A percentile compares a stretch with the other conserved stretches of the same genome.
Evolutionary conservation across 2,888 invertebrate genomes (phyloP).

Genomic region (Netelia melanura): DNA sequence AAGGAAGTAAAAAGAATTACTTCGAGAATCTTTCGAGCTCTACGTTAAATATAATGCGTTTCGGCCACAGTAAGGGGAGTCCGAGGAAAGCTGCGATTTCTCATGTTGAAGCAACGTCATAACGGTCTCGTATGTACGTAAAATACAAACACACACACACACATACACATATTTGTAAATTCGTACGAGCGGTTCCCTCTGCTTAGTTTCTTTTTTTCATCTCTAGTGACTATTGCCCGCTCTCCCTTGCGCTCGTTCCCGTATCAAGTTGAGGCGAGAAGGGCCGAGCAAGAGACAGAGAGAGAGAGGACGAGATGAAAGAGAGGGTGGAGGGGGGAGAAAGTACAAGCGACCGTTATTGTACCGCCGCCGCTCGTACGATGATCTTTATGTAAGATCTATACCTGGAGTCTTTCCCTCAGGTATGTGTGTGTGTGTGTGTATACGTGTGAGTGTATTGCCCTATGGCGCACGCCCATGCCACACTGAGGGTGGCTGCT

Average conservation of each 20-base stretch:
- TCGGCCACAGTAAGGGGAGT: conserved; percentile 43
- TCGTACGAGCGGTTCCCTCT: conserved; percentile 30
- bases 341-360: conserved; percentile 76
- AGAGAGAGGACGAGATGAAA: conserved; percentile 43
- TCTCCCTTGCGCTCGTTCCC: conserved; percentile 36
- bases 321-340: conserved; percentile 48
- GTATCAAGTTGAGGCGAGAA: conserved; percentile 38
- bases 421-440: conserved; percentile 44
- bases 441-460: conserved; percentile 59
- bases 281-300: conserved; percentile 23
- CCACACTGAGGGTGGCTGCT: conserved; percentile 81
- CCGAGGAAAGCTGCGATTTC: conserved; percentile 74
- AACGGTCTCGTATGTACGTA: conserved; percentile 56
- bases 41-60: conserved; percentile 58
- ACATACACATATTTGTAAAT: conserved; percentile 6
- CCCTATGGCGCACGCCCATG: conserved; percentile 82
- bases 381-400: conserved; percentile 83
- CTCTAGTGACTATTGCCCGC: conserved; percentile 46
- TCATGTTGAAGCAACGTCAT: conserved; percentile 57
- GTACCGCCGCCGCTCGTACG: conserved; percentile 71
- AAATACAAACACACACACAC: neutral
- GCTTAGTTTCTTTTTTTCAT: conserved; percentile 29
- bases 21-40: conserved; percentile 19
- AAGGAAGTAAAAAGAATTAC: conserved; percentile 34
- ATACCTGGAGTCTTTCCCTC: conserved; percentile 75